Conservation (phyloP, 2,888 invertebrate species). For the Spilarctia lutea region DNA sequence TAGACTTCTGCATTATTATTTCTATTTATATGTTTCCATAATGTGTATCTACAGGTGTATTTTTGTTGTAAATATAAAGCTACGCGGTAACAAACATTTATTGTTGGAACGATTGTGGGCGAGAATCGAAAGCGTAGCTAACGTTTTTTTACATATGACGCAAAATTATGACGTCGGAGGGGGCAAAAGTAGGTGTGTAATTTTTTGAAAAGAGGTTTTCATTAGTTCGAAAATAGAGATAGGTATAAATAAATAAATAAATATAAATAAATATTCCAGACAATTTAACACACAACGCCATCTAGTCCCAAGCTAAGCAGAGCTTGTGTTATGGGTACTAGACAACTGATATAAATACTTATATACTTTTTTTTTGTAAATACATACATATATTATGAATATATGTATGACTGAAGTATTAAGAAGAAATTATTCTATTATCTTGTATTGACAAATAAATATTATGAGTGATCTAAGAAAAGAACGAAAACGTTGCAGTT, state of each 20-base stretch:
- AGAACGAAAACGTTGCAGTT: no score
- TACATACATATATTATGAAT: no score
- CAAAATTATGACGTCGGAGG: not conserved
- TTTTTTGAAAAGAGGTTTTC: no score
- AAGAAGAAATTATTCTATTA: not conserved
- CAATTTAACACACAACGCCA: no score
- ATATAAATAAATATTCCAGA: no score
- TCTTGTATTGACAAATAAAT: not conserved
- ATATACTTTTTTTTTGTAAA: no score
- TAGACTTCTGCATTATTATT: not conserved
- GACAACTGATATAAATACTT: no score
- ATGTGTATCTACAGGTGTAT: not conserved
- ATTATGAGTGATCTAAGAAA: no score
- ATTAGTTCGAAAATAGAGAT: not conserved
- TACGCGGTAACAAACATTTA: not conserved
- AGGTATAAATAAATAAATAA: no score
- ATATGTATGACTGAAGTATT: not conserved
- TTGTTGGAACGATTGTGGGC: not conserved
- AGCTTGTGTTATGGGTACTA: no score
- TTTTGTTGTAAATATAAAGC: slow-evolving; percentile 1
- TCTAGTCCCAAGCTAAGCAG: no score
- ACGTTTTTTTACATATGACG: not conserved
- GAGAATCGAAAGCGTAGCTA: not conserved
- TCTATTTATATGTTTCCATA: not conserved
- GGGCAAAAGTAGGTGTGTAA: not conserved